phyloP scores from a whole-genome alignment of 2,113 vertebrate genomes.

The Gnathonemus longibarbis region DNA sequence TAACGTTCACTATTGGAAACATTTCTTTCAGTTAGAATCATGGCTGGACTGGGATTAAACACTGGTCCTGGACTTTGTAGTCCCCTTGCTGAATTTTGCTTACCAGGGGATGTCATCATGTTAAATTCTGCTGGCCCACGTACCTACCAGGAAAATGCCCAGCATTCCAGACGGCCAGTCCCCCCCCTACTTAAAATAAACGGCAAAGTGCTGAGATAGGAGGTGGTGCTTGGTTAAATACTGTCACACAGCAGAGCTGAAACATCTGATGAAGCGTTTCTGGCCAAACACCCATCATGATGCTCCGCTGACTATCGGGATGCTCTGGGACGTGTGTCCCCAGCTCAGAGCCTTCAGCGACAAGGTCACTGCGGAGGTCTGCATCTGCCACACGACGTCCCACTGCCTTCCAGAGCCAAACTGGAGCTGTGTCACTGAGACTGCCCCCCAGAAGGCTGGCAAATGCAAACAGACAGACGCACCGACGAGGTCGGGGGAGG shows the following conservation, averaged over 20 bases:
- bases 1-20: background rate
- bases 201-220: background rate
- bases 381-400: background rate
- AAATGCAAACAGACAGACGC: conserved; percentile 11
- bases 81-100: background rate
- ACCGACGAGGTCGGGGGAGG: conserved; percentile 14
- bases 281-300: background rate
- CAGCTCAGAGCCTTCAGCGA: background rate
- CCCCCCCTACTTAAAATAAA: background rate
- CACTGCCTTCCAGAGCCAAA: background rate
- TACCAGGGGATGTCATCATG: background rate
- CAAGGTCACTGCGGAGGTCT: background rate
- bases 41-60: no score
- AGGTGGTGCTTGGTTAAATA: background rate
- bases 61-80: background rate
- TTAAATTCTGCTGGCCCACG: background rate
- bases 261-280: background rate
- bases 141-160: background rate
- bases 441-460: background rate
- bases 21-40: background rate
- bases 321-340: background rate
- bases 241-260: background rate
- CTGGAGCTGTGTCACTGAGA: background rate
- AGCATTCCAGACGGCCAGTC: background rate
- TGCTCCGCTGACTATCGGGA: background rate